These are phyloP conservation scores for Oncorhynchus keta DNA, from an alignment of 2,113 vertebrate genomes.

Conservation along the genomic window DNA sequence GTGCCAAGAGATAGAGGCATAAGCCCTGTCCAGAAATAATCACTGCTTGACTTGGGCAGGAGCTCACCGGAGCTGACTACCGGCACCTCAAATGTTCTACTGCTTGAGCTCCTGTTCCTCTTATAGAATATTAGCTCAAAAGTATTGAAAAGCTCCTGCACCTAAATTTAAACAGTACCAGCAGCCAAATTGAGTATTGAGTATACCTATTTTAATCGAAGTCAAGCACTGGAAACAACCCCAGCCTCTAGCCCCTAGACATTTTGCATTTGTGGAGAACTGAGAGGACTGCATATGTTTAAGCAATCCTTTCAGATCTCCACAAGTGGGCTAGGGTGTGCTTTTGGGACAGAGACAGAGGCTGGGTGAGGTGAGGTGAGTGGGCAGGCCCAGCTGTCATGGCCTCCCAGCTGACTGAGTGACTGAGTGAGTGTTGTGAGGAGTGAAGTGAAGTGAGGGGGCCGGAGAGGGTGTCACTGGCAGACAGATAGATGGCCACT, in stretches of 20 bases:
- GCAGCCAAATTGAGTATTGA: no score
- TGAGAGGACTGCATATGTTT: neutral
- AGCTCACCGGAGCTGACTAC: no score
- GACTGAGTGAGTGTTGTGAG: neutral
- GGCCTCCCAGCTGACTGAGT: neutral
- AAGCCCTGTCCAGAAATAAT: neutral
- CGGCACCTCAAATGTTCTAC: no score
- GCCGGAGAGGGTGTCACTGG: constrained; percentile 16
- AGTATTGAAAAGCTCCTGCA: no score
- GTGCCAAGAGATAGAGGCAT: no score
- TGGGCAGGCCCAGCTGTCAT: constrained; percentile 41
- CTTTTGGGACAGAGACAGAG: neutral
- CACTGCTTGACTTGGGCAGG: no score
- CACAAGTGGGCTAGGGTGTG: neutral
- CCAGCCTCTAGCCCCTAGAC: neutral
- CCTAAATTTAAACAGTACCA: no score
- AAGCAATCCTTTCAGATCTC: neutral
- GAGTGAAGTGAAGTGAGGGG: neutral
- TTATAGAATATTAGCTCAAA: no score
- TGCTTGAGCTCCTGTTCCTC: no score
- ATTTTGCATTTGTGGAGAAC: neutral
- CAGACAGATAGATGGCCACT: constrained; percentile 39
- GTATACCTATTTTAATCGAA: no score
- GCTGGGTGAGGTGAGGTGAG: neutral
- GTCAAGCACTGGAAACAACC: no score